phyloP scores from a whole-genome alignment of 2,888 invertebrate genomes.

The Sipha maydis region DNA sequence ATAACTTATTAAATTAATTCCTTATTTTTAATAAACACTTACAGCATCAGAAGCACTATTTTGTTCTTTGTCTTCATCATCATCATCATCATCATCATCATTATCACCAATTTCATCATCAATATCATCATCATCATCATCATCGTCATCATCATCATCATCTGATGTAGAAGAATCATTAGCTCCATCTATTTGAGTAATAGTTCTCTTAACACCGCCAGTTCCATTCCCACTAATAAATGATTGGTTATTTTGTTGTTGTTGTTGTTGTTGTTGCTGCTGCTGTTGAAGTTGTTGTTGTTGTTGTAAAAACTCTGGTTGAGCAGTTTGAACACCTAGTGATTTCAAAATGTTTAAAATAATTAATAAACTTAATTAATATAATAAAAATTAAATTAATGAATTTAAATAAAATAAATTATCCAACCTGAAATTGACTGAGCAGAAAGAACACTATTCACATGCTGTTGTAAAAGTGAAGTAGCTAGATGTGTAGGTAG shows the following conservation, averaged over 20 bases:
- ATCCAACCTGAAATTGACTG: constrained; percentile 68
- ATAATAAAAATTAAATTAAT: not conserved
- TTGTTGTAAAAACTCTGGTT: constrained; percentile 30
- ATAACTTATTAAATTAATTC: not conserved
- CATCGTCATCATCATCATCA: constrained; percentile 70
- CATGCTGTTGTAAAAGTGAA: constrained; percentile 86
- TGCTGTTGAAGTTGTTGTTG: constrained; percentile 41
- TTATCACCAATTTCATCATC: constrained; percentile 83
- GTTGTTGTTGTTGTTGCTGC: constrained; percentile 50
- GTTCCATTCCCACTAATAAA: constrained; percentile 57
- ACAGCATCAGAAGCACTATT: constrained; percentile 66
- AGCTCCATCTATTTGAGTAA: constrained; percentile 64
- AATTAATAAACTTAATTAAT: not conserved
- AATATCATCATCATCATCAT: constrained; percentile 70
- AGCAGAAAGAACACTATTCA: constrained; percentile 80
- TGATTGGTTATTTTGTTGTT: constrained; percentile 56
- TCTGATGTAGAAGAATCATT: constrained; percentile 70
- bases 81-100: constrained; percentile 82
- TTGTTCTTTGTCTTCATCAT: constrained; percentile 69
- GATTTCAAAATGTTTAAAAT: not conserved
- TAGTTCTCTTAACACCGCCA: constrained; percentile 53
- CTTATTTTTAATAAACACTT: constrained; percentile 66
- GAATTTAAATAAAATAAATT: not conserved
- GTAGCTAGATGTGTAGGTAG: constrained; percentile 85
- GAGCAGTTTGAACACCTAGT: constrained; percentile 52